Conservation (phyloP, 2,797 vertebrate species). For the Menidia menidia region DNA sequence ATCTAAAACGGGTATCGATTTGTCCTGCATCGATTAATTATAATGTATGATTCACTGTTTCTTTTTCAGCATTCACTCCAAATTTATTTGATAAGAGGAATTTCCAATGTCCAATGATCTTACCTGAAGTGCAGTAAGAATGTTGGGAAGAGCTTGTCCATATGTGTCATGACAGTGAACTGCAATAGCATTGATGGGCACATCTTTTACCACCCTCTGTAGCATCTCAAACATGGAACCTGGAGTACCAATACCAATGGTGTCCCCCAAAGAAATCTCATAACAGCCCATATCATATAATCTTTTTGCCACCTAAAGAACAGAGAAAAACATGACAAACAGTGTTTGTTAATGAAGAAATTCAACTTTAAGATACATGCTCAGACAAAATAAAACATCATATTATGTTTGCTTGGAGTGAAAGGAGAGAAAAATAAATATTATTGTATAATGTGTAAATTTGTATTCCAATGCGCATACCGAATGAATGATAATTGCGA, state of each 20-base stretch:
- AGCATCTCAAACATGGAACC: conserved; percentile 92
- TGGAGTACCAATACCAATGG: conserved; percentile 91
- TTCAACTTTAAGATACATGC: neutral
- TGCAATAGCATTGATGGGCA: conserved; percentile 87
- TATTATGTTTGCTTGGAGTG: neutral
- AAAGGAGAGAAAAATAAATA: neutral
- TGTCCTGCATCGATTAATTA: neutral
- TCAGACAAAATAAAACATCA: too few relatives aligned
- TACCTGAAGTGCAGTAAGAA: conserved; percentile 95
- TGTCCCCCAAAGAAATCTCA: conserved; percentile 94
- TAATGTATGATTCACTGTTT: neutral
- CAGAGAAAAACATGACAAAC: neutral
- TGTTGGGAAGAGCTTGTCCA: conserved; percentile 94
- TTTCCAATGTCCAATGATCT: conserved; percentile 32
- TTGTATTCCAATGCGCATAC: too few relatives aligned
- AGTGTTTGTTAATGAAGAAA: neutral
- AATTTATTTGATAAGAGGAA: neutral
- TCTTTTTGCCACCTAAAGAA: conserved; percentile 88
- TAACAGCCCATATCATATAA: conserved; percentile 94
- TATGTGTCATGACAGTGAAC: conserved; percentile 97
- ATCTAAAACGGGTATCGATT: neutral
- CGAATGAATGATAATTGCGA: too few relatives aligned
- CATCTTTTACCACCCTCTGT: conserved; percentile 89
- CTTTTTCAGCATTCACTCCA: too few relatives aligned
- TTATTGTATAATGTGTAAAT: neutral